Base-by-base conservation (phyloP, 2,888 invertebrate genomes). In the Elgonia sp. region DNA sequence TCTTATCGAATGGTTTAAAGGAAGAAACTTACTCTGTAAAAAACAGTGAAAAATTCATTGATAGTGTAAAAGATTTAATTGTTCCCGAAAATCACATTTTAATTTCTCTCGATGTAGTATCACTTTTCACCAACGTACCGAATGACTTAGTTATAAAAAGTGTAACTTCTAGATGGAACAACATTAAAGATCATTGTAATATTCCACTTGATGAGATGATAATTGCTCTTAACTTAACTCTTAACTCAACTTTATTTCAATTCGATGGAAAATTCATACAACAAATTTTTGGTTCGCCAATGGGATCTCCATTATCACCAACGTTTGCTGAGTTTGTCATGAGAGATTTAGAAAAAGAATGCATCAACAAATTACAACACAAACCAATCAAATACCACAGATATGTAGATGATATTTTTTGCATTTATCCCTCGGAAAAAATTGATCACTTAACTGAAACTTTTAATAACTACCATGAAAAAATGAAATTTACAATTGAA, bases 261-360 rank as follows among this genome's bases (percentile, higher is more conserved):
- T n/a, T n/a, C n/a, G n/a, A n/a, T n/a, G n/a, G n/a, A n/a, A n/a
- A n/a, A n/a, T n/a, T n/a, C n/a, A 37, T 37, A 16, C 37, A 62
- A 62, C 62, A 62, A 62, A 62, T 62, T 37, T 29, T 37, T 9
- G 62, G 62, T 16, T 62, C 62, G 16, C 62, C 62, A 12, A 62
- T 62, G 62, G 62, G 62, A 5, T 62, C 29, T 14, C 37, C 62
- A 14, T 3, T 62, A 6, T 62, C 62, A 14, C 37, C 62, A 37
- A 14, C 16, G 3, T 62, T 62, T 62, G 62, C 62, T 62, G 62
- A 62, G 37, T 12, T 62, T 29, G 62, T 62, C 14, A 60, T 60
- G 60, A 12, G 60, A 21, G 60, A 60, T 20, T 14, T 60, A 5
- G 60, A 60, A 21, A 37, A 29, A 4, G 10, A 62, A 14, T 62